Percentiles rank a stretch among this genome's conserved stretches.
phyloP scores from a whole-genome alignment of 2,113 vertebrate genomes.

The Bos taurus region DNA sequence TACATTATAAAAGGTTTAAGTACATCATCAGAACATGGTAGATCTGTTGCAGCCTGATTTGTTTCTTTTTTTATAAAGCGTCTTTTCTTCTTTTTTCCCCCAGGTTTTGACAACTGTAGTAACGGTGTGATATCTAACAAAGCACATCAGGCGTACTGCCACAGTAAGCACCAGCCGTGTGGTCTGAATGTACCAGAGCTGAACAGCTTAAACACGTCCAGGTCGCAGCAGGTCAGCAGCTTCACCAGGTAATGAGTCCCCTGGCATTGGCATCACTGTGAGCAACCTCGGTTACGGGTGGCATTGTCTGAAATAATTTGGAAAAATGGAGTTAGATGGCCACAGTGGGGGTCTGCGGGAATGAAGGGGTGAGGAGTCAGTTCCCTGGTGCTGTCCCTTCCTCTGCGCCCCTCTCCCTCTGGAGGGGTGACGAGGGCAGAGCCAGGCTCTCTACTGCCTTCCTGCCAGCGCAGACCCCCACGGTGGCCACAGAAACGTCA shows the following conservation, averaged over 20 bases:
- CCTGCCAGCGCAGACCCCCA: background rate
- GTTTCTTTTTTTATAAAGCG: background rate
- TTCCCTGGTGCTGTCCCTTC: background rate
- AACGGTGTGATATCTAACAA: conserved; percentile 96
- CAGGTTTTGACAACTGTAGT: conserved; percentile 96
- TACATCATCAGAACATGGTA: background rate
- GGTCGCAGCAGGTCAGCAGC: conserved; percentile 88
- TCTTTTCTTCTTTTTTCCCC: background rate
- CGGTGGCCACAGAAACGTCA: background rate
- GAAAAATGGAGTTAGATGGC: background rate
- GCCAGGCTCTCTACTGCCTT: background rate
- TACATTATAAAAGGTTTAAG: background rate
- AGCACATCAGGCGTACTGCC: conserved; percentile 91
- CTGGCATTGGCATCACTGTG: background rate
- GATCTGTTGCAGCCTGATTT: background rate
- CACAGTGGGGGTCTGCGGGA: background rate
- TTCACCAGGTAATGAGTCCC: conserved; percentile 85
- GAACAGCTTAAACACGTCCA: conserved; percentile 93
- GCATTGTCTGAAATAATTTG: background rate
- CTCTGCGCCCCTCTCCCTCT: background rate
- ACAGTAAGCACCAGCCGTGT: conserved; percentile 89
- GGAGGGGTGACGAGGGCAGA: background rate
- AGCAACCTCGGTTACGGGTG: background rate
- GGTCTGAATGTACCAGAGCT: conserved; percentile 88
- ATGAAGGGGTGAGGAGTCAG: background rate